Base-by-base conservation (phyloP, 2,888 invertebrate genomes). In the Rotaria macrura region DNA sequence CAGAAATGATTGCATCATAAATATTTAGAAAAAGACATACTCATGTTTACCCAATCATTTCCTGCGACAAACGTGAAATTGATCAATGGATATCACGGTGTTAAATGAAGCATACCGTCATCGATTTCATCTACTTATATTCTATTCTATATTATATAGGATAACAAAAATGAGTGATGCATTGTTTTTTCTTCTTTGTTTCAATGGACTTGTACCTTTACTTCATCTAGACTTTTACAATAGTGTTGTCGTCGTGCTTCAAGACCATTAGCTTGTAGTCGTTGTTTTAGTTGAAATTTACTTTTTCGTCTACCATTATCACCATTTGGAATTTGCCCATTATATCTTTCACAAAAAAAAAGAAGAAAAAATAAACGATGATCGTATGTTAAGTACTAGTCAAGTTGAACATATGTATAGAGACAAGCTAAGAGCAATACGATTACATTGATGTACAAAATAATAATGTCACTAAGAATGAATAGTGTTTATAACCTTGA, bases 201-300 rank as follows among this genome's bases (percentile, higher is more conserved):
- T 29, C 5, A 47, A 47, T 9, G 47, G n/a, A 20, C 3, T 29
- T 29, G 12, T 65, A 65, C n/a, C 90, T 92, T 92, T 89, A 96
- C 95, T 90, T 95, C 95, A 92, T 96, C 96, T 85, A 97, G 96
- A 85, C 96, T 96, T 92, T 95, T 95, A 88, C 97, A 97, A 88
- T 96, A 95, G 91, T 97, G 97, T 92, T 96, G 96, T 91, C 95
- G 95, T 88, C 95, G 95, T 89, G 96, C 94, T 89, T 95, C 95
- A 85, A 97, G 96, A 86, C 97, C 97, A 92, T 96, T 97, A 87
- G 96, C 93, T 88, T 93, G 93, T 87, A 94, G 93, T 89, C 96
- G 93, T 91, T 95, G 94, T 92, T 94, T 94, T 87, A 97, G 92
- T 88, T 96, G 94, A 17, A 79, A 65, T 65, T 65, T 65, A 29